Base-by-base conservation (phyloP, 2,113 vertebrate genomes). In the Lagopus muta region DNA sequence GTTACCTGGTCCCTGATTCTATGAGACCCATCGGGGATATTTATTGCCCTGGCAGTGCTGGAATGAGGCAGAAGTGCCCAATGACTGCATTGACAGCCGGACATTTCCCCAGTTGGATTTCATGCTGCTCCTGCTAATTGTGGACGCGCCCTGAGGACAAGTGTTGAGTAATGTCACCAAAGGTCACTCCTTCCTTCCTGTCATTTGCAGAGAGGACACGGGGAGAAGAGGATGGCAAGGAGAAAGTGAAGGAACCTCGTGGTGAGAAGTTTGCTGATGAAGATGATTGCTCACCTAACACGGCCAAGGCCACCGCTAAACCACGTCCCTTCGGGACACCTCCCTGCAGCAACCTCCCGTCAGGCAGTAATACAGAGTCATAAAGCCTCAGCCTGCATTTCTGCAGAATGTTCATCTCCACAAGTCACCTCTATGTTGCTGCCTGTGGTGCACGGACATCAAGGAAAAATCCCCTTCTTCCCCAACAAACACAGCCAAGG, bases 371-470 rank as follows among this genome's bases (percentile, higher is more conserved):
- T 48, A 19, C 21, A 48, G 20, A 22, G 47, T 36, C 36, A 36
- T 36, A 36, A 36, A 62, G 15, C 25, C 24, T 36, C 24, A 38
- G 60, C 24, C 24, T 11, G 22, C 28, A 28, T 38, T 62, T 62
- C 24, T 18, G 22, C 36, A 62, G 10, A 40, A 25, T 28, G 12
- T n/a, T 34, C 19, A 32, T 8, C 28, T 52, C 13, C 36, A 57
- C 67, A 57, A 64, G 13, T 13, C 66, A 69, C 11, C 48, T 28
- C 24, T 62, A 32, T 4, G 0, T 61, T 32, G 57, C 27, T 38
- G 36, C 10, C 7, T 0, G 0, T 8, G 36, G 13, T 24, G 28
- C 1, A 3, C 45, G 10, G 11, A 32, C 55, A n/a, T 45, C 13
- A 57, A 24, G 3, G 0, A 28, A 70, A 16, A 8, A 79, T 7